A percentile compares a stretch with the other conserved stretches of the same genome.
phyloP scores from a whole-genome alignment of 2,888 invertebrate genomes.

The Entomobrya proxima region DNA sequence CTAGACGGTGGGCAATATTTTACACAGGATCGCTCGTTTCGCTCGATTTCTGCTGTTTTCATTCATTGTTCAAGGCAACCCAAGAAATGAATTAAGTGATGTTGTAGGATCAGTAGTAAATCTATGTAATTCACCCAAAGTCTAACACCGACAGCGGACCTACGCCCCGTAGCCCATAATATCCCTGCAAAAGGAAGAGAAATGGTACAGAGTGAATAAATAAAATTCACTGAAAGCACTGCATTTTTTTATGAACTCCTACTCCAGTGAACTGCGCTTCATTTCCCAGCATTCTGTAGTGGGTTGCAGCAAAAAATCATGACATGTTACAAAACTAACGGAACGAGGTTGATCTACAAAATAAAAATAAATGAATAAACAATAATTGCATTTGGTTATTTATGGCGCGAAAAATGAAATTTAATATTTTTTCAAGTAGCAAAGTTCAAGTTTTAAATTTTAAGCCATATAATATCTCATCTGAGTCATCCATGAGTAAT shows the following conservation, averaged over 20 bases:
- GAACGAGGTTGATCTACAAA: neutral
- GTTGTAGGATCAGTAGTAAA: neutral
- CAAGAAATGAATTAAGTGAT: conserved; percentile 20
- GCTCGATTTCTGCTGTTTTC: conserved; percentile 8
- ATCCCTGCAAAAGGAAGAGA: neutral
- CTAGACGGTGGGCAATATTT: conserved; percentile 19
- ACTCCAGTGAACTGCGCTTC: neutral
- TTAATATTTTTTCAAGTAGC: conserved; percentile 11
- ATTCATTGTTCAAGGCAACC: neutral
- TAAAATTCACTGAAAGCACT: neutral
- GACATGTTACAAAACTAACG: neutral
- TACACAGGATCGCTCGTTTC: neutral
- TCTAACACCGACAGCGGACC: neutral
- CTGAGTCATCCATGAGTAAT: neutral
- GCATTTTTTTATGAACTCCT: conserved; percentile 34
- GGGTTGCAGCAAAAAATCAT: neutral
- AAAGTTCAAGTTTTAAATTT: neutral
- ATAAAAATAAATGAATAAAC: conserved; percentile 1
- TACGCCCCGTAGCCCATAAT: conserved; percentile 23
- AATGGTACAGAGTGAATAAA: conserved; percentile 20
- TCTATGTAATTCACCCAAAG: neutral
- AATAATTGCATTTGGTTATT: conserved; percentile 30
- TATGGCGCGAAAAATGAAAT: conserved; percentile 17
- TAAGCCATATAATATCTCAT: neutral
- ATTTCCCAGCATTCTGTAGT: neutral